Conservation (phyloP, 2,888 invertebrate species). For the Cybosia mesomella region DNA sequence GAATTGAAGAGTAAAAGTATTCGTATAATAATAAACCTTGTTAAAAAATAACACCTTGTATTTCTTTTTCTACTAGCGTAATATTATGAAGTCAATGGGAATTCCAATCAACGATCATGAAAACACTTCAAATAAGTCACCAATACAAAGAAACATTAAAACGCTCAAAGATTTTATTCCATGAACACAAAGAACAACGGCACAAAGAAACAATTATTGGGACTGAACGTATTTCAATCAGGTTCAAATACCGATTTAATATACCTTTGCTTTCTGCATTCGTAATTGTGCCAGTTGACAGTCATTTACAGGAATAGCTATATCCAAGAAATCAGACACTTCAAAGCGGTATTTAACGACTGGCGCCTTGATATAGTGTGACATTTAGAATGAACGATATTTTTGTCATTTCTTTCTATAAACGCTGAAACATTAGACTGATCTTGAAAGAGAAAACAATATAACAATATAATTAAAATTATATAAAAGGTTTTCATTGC, state of each 20-base stretch:
- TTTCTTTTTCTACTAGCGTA: neutral
- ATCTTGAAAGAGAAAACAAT: no score
- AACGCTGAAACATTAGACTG: neutral
- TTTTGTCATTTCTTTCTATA: neutral
- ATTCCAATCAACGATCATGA: neutral
- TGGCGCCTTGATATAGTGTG: conserved; percentile 14
- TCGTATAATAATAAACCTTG: no score
- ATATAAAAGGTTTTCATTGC: no score
- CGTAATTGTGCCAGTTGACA: conserved; percentile 39
- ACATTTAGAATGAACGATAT: conserved; percentile 22
- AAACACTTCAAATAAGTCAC: conserved; percentile 1
- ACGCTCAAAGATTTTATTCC: conserved; percentile 16
- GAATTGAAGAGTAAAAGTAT: no score
- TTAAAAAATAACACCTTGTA: no score
- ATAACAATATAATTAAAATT: no score
- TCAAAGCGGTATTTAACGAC: conserved; percentile 44
- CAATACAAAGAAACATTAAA: conserved; percentile 19
- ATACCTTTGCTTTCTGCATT: conserved; percentile 34
- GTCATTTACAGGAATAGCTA: conserved; percentile 35
- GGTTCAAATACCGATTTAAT: conserved; percentile 4
- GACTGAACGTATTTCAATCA: conserved; percentile 14
- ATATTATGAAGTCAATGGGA: neutral
- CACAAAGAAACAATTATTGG: conserved; percentile 27
- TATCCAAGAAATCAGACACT: conserved; percentile 32
- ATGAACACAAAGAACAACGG: conserved; percentile 6